Base-by-base conservation (phyloP, 1,140 invertebrate species). In the Chironomus striatipennis region DNA sequence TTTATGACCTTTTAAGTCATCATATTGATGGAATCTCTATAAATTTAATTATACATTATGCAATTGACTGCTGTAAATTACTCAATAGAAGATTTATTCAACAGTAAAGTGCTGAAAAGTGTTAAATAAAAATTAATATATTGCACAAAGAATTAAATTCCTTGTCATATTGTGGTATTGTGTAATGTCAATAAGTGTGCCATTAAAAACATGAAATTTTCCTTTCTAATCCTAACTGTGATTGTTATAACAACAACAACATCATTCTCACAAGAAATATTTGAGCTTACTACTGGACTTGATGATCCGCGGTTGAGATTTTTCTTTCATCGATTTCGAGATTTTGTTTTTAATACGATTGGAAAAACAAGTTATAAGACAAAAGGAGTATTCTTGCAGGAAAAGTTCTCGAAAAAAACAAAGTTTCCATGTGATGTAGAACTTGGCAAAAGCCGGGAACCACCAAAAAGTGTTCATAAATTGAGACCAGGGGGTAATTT, bases 391-490 rank as follows among this genome's bases (percentile, higher is more conserved):
- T 75, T 75, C 34, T 42, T 75, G 42, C 75, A 75, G 72, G 72
- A 74, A 10, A 34, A 20, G 8, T 24, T 74, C 12, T 12, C 20
- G 7, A 64, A 75, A 12, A 70, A 21, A 20, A 15, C 7, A 24
- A n/a, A n/a, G 12, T 75, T 75, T 73, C 75, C 75, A 5, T 75
- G 75, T 24, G 64, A 73, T 9, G 8, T 74, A 15, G 12, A 9
- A 3, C 18, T 42, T 47, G 43, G 57, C 10, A 57, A 64, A 43
- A 75, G 75, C 20, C 8, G 15, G 20, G 67, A 74, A 18, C 75
- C 79, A 20, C 86, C 87, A 0, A 80, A 76, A 8, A 84, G 79
- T 73, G 88, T 88, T 7, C 85, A 90, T 77, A 77, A 79, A 75
- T 77, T 90, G 24, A 81, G 85, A 77, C 88, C 87, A 12, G 85